Percentiles rank a stretch among this genome's conserved stretches.
These are phyloP conservation scores for Abramis brama DNA, from an alignment of 2,113 vertebrate genomes.

Conservation along the genomic window DNA sequence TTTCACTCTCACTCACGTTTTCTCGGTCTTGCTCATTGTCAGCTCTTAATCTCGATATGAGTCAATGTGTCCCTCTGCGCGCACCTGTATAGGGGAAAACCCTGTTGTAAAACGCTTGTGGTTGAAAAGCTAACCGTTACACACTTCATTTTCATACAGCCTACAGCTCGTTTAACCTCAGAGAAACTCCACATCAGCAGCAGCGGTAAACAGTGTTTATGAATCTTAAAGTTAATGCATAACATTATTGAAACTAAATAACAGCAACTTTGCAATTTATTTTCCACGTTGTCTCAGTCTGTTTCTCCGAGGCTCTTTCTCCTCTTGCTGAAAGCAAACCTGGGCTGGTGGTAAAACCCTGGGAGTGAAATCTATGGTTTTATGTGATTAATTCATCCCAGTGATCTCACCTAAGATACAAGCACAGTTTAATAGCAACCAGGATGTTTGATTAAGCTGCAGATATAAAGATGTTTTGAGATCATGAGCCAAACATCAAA, in stretches of 20 bases:
- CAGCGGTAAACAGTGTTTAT: background rate
- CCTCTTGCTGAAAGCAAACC: background rate
- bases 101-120: slow-evolving; percentile 23
- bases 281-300: background rate
- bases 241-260: too few relatives aligned
- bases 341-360: background rate
- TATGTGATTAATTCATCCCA: background rate
- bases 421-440: background rate
- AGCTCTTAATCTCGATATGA: slow-evolving; percentile 40
- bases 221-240: background rate
- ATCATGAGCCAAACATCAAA: background rate
- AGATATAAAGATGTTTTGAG: background rate
- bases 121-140: slow-evolving; percentile 16
- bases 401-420: background rate
- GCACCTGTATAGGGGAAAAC: slow-evolving; percentile 34
- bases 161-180: background rate
- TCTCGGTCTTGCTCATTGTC: slow-evolving; percentile 48
- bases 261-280: background rate
- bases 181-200: background rate
- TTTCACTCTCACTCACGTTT: slow-evolving; percentile 38
- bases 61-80: background rate
- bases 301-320: background rate
- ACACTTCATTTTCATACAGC: slow-evolving; percentile 5
- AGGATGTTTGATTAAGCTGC: background rate
- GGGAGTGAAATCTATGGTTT: background rate